Conservation (phyloP, 2,888 invertebrate species). For the Ornithoptera alexandrae region DNA sequence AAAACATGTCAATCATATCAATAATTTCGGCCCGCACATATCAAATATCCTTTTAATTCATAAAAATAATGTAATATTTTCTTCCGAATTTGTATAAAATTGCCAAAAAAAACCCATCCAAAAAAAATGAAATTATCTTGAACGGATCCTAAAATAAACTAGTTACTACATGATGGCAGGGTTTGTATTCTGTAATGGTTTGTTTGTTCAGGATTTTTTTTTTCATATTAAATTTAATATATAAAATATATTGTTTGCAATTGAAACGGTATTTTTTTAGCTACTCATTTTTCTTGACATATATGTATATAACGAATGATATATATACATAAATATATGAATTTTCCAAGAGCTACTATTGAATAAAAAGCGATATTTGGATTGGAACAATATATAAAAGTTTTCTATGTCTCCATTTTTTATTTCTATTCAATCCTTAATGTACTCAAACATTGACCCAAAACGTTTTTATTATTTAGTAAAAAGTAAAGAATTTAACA, state of each 20-base stretch:
- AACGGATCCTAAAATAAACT: conserved; percentile 1
- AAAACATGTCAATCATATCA: conserved; percentile 8
- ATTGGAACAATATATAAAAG: too few species aligned
- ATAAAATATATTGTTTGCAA: too few species aligned
- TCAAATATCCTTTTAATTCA: background rate
- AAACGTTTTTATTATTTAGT: too few species aligned
- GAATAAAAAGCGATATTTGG: too few species aligned
- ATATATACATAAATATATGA: too few species aligned
- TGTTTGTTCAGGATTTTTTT: background rate
- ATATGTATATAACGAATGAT: too few species aligned
- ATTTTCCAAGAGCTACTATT: too few species aligned
- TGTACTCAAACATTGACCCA: too few species aligned
- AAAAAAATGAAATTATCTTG: conserved; percentile 24
- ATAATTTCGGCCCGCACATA: conserved; percentile 2
- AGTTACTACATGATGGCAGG: conserved; percentile 21
- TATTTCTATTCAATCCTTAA: too few species aligned
- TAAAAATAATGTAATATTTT: conserved; percentile 28
- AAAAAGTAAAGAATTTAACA: background rate
- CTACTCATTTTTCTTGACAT: too few species aligned
- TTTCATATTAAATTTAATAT: background rate
- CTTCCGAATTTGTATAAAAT: background rate
- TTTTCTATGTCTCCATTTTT: too few species aligned
- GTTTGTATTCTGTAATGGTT: conserved; percentile 22
- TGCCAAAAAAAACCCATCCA: conserved; percentile 11
- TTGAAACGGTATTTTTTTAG: too few species aligned